Percentiles rank a stretch among this genome's conserved stretches.
Evolutionary conservation across 92 coral and sea anemone genomes (phyloP).

Genomic region (Meandrina meandrites): DNA sequence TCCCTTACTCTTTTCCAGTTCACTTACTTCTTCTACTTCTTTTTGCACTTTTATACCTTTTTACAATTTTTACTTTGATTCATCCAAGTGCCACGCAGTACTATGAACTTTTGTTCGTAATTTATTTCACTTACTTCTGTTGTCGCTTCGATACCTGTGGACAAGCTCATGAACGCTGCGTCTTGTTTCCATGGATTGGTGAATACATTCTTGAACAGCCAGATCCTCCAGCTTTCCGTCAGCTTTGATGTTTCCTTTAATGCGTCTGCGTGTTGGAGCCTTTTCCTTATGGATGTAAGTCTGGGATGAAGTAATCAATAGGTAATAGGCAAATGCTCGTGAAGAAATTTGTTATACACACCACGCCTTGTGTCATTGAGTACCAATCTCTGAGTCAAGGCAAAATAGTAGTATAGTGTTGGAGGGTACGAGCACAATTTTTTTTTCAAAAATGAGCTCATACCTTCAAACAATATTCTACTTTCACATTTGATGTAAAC

Average conservation of each 20-base stretch:
- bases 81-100: no score
- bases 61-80: no score
- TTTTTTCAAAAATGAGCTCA: no score
- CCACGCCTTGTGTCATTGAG: conserved; percentile 67
- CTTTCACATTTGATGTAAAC: no score
- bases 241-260: conserved; percentile 55
- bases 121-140: conserved; percentile 54
- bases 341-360: no score
- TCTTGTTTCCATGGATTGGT: conserved; percentile 61
- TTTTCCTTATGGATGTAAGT: conserved; percentile 62
- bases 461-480: no score
- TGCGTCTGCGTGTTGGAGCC: conserved; percentile 70
- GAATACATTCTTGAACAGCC: conserved; percentile 64
- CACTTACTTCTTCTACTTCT: neutral
- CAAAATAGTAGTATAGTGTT: no score
- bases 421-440: no score
- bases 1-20: conserved; percentile 47
- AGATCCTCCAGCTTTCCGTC: conserved; percentile 56
- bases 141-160: conserved; percentile 63
- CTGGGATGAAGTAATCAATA: no score
- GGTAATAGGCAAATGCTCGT: no score
- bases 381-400: conserved; percentile 76
- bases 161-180: conserved; percentile 57
- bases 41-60: no score
- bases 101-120: no score